Base-by-base conservation (phyloP, 2,888 invertebrate species). In the Nomada ferruginata region DNA sequence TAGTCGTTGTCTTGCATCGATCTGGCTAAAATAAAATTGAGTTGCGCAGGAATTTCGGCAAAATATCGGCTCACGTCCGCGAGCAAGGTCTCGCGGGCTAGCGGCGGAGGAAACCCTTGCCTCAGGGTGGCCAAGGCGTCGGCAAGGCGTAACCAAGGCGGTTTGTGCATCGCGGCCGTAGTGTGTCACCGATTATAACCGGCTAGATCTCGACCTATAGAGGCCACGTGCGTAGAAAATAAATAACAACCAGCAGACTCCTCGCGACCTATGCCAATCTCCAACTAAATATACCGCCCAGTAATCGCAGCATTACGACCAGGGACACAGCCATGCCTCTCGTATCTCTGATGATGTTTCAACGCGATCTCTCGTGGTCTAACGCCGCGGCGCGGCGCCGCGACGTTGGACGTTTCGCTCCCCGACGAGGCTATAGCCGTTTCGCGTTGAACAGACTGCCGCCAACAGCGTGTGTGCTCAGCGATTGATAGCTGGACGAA, bases 181-280 rank as follows among this genome's bases (percentile, higher is more conserved):
- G 66, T 57, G 65, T 76, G 73, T 61, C 76, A 85, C 83, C 84
- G 87, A 89, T 88, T 90, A 89, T 91, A 90, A 89, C 89, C 87
- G 85, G 89, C 89, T 89, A 87, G 89, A 90, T 89, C 82, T 65
- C 76, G 73, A 78, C 64, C 88, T 86, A 85, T 89, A 84, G 87
- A 92, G 90, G 90, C 90, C 91, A 91, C 90, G 91, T 89, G 90
- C 86, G 84, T 90, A 89, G 89, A 89, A 84, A 88, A 88, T 89
- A 89, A 91, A 91, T 92, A 92, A 91, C 89, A 88, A 79, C 71
- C 76, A 81, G 77, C 72, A 79, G 57, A 80, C 81, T 80, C 71
- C 85, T 88, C 90, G 85, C 92, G 92, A 92, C 92, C 92, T 92
- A 93, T 91, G 91, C 91, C 92, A 92, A 93, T 93, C 92, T 88